phyloP scores from a whole-genome alignment of 1,140 invertebrate genomes.

The Schmidtea mediterranea region DNA sequence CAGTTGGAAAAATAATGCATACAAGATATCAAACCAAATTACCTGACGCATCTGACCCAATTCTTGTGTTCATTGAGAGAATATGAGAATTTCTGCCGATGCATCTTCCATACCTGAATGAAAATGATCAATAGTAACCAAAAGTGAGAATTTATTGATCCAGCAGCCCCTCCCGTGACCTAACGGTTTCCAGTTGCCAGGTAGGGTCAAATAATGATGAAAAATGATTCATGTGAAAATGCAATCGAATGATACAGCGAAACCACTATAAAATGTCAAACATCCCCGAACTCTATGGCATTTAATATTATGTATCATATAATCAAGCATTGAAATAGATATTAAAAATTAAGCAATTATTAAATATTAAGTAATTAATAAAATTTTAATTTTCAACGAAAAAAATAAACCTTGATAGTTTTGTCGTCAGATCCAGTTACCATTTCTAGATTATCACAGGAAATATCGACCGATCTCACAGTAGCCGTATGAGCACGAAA shows the following conservation, averaged over 20 bases:
- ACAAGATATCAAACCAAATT: slow-evolving; percentile 9
- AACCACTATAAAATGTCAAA: too few relatives aligned
- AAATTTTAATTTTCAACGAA: too few relatives aligned
- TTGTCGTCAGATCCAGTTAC: slow-evolving; percentile 64
- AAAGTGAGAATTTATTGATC: too few relatives aligned
- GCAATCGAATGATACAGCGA: too few relatives aligned
- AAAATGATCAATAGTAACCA: background rate
- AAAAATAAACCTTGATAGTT: slow-evolving; percentile 36
- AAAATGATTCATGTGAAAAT: too few relatives aligned
- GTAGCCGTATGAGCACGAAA: slow-evolving; percentile 49
- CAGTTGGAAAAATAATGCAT: background rate
- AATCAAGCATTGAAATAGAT: background rate
- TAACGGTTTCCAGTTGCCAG: too few relatives aligned
- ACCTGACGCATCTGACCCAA: slow-evolving; percentile 54
- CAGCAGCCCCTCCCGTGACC: too few relatives aligned
- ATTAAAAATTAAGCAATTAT: too few relatives aligned
- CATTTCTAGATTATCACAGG: slow-evolving; percentile 41
- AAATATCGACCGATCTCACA: slow-evolving; percentile 49
- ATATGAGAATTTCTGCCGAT: slow-evolving; percentile 41
- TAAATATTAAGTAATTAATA: background rate
- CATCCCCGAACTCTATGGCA: too few relatives aligned
- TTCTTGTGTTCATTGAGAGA: slow-evolving; percentile 54
- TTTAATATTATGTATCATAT: background rate
- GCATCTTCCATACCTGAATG: slow-evolving; percentile 35
- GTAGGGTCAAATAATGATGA: too few relatives aligned